These are phyloP conservation scores for Dromiciops gliroides DNA, from an alignment of 2,113 vertebrate species.

Conservation along the genomic window DNA sequence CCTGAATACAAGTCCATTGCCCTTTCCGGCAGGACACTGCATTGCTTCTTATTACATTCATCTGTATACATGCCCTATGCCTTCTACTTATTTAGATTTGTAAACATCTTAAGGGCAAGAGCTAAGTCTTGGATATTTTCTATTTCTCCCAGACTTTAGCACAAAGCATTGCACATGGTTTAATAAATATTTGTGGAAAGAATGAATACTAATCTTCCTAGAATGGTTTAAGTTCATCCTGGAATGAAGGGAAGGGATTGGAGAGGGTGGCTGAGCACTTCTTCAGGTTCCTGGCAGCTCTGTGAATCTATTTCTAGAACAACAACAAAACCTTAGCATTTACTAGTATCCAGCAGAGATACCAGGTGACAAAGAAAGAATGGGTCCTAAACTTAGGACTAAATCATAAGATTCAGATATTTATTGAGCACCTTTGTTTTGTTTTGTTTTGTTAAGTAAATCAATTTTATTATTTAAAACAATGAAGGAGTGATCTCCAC, in stretches of 20 bases:
- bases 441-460: no score
- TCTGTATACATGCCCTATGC: neutral
- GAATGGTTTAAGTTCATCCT: neutral
- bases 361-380: neutral
- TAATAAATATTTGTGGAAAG: neutral
- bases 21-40: neutral
- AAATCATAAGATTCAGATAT: neutral
- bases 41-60: neutral
- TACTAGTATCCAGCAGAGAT: neutral
- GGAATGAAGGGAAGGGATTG: neutral
- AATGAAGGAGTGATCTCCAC: no score
- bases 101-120: neutral
- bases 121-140: neutral
- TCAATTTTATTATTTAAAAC: no score
- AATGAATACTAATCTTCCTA: neutral
- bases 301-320: neutral
- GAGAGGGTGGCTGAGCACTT: neutral
- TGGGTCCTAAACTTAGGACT: neutral
- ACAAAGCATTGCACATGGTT: neutral
- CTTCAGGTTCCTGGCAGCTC: neutral
- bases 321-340: neutral
- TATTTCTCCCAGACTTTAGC: neutral
- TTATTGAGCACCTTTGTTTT: neutral
- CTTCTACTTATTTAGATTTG: neutral
- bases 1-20: neutral